Evolutionary conservation across 2,888 invertebrate species (phyloP), one percentile per base, ranked within the genome.

Genomic region (Sisyra nigra): DNA sequence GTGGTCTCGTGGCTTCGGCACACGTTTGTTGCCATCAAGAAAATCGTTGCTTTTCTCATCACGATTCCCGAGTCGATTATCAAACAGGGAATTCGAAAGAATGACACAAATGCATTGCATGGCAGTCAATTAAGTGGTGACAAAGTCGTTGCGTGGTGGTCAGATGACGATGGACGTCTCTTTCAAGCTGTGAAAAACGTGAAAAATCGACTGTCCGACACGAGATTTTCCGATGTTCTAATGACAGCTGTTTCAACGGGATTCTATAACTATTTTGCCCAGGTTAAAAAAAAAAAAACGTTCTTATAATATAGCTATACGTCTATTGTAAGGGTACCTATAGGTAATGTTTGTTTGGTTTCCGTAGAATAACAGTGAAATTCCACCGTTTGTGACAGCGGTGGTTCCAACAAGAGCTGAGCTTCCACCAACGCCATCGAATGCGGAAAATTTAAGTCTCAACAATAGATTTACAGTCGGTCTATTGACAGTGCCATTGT

Each of bases 191-290:
- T 62, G 37, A 65, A 62, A 53, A 57, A 57, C 44, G 59, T 61
- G 34, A 63, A 63, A 50, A 50, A 53, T 10, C 53, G 52, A 42
- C 47, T 56, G 2, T 50, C 54, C 4, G 57, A 58, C 6, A 53
- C 60, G 1, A 62, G 58, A 44, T 69, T 71, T 49, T 60, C 63
- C 0, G 70, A 70, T 48, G 56, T 71, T 39, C 48, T 71, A 38
- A 54, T 66, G 2, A 59, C 66, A 15, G 66, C 68, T 14, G 49
- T 72, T n/a, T 67, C 69, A 1, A 58, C 58, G 29, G 66, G 67
- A 44, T 54, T 71, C 13, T 35, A 18, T 3, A 29, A 36, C 19
- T 42, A 42, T 42, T 42, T 42, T 17, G 14, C 34, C 34, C 13
- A 42, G 19, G 42, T 42, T 34, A 31, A 13, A 33, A 9, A n/a